A percentile compares a stretch with the other conserved stretches of the same genome.
Conservation (phyloP, 92 coral and sea anemone species). For the Porites rus region DNA sequence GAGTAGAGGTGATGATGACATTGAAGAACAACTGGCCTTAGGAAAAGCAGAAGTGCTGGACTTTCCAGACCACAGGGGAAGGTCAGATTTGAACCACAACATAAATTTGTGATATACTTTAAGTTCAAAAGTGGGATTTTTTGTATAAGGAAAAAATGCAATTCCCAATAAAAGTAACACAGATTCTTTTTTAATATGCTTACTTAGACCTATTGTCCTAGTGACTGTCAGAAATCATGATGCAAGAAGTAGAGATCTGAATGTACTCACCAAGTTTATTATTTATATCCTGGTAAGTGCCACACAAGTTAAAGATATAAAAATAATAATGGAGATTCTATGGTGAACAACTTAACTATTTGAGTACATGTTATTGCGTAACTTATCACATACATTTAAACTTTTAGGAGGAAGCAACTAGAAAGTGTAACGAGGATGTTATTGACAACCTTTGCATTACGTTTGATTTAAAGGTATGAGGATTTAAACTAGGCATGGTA, state of each 20-base stretch:
- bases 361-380: too few species aligned
- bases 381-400: not conserved
- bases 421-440: conserved; percentile 93
- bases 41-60: conserved; percentile 88
- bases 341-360: too few species aligned
- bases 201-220: conserved; percentile 78
- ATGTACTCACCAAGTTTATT: conserved; percentile 86
- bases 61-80: conserved; percentile 86
- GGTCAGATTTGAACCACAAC: conserved; percentile 56
- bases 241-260: conserved; percentile 89
- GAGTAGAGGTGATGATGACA: conserved; percentile 83
- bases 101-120: too few species aligned
- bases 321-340: too few species aligned
- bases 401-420: conserved; percentile 86
- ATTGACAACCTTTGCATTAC: conserved; percentile 93
- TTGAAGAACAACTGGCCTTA: conserved; percentile 81
- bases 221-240: conserved; percentile 91
- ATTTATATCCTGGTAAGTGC: conserved; percentile 91
- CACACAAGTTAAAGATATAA: too few species aligned
- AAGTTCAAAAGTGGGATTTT: too few species aligned
- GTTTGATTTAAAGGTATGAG: conserved; percentile 91
- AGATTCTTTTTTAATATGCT: not conserved
- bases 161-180: not conserved
- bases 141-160: too few species aligned
- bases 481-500: not conserved